These are phyloP conservation scores for Chymomyza procnemis DNA, from an alignment of 2,888 invertebrate genomes.

Conservation along the genomic window DNA sequence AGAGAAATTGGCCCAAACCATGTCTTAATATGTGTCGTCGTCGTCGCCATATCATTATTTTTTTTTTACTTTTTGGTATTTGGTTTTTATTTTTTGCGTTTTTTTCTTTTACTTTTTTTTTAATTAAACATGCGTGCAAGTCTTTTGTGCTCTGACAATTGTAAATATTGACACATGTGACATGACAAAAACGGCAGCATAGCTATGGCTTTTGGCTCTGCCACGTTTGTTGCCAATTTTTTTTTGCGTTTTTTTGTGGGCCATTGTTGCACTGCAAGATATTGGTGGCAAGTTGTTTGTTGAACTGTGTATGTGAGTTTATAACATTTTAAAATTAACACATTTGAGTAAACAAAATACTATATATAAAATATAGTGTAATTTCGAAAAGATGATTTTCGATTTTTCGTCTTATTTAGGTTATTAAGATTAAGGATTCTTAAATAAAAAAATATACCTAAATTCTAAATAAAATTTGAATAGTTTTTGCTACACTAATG, in stretches of 20 bases:
- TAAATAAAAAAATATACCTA: too few relatives aligned
- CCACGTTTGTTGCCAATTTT: neutral
- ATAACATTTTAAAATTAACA: too few relatives aligned
- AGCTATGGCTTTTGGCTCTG: neutral
- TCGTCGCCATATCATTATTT: neutral
- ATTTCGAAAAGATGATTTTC: too few relatives aligned
- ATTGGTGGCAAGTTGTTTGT: too few relatives aligned
- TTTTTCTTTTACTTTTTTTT: slow-evolving; percentile 21
- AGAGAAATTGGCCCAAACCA: neutral
- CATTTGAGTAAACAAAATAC: too few relatives aligned
- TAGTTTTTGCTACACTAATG: too few relatives aligned
- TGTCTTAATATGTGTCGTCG: neutral
- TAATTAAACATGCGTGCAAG: slow-evolving; percentile 50
- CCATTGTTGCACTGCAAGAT: neutral
- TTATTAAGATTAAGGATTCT: too few relatives aligned
- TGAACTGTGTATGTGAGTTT: too few relatives aligned
- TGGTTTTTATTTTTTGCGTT: neutral
- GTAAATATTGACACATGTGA: slow-evolving; percentile 64
- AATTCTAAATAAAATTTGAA: too few relatives aligned
- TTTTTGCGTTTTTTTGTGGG: neutral
- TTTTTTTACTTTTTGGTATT: neutral
- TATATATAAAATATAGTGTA: too few relatives aligned
- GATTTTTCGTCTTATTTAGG: too few relatives aligned
- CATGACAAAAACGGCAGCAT: slow-evolving; percentile 34
- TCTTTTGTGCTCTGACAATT: slow-evolving; percentile 15